A percentile compares a stretch with the other conserved stretches of the same genome.
Evolutionary conservation across 2,888 invertebrate species (phyloP).

Genomic region (Uropetala carovei): DNA sequence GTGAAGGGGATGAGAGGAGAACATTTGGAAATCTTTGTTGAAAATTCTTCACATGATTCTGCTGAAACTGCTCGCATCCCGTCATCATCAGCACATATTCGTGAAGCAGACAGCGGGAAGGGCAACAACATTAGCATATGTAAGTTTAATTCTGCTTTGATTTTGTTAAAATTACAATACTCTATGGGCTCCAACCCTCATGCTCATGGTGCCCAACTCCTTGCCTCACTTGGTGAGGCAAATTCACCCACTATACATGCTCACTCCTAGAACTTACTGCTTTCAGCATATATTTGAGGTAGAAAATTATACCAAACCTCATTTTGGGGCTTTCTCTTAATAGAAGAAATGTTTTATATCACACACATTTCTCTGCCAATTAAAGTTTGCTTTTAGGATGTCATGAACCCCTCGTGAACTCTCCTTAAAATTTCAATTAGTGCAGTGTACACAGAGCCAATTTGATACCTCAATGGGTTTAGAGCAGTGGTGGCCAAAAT

Average conservation of each 20-base stretch:
- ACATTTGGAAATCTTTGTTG: not conserved
- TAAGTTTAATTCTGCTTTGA: slow-evolving; percentile 72
- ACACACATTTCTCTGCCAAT: not conserved
- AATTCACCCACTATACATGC: no score
- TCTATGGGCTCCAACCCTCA: not conserved
- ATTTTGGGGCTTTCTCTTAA: not conserved
- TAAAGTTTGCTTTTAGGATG: no score
- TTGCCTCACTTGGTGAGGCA: no score
- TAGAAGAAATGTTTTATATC: not conserved
- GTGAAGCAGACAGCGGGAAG: slow-evolving; percentile 70
- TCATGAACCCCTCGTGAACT: no score
- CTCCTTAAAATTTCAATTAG: no score
- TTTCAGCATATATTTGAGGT: not conserved
- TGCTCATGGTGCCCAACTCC: not conserved
- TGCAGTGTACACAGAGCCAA: no score
- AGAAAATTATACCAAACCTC: not conserved
- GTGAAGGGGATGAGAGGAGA: slow-evolving; percentile 83
- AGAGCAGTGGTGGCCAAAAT: no score
- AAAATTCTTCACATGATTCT: not conserved
- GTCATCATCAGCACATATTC: slow-evolving; percentile 12
- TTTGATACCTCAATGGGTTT: no score
- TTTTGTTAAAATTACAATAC: not conserved
- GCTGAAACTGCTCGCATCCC: not conserved
- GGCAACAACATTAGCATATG: slow-evolving; percentile 78
- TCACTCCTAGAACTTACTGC: no score